These are phyloP conservation scores for Nothobranchius kuhntae DNA, from an alignment of 2,113 vertebrate genomes.

Conservation along the genomic window DNA sequence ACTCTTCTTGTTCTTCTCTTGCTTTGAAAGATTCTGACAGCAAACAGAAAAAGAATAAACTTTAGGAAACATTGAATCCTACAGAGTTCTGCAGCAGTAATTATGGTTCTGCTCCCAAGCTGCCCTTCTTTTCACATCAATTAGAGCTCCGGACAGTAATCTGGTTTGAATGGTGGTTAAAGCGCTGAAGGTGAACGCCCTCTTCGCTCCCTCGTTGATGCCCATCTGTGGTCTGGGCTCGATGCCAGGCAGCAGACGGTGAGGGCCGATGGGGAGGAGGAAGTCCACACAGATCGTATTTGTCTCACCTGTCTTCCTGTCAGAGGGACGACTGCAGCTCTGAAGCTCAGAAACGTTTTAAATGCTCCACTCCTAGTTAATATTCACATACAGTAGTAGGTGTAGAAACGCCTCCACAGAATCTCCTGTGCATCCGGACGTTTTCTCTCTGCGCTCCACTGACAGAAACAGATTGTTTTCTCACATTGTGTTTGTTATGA, in stretches of 20 bases:
- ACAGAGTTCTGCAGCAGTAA: neutral
- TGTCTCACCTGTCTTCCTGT: conserved; percentile 42
- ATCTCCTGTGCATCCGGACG: conserved; percentile 25
- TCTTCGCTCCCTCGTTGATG: conserved; percentile 6
- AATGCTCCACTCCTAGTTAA: neutral
- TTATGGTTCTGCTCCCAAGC: neutral
- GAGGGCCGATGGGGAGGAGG: conserved; percentile 3
- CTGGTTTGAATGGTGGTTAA: conserved; percentile 20
- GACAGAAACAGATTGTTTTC: conserved; percentile 33
- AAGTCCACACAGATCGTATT: conserved; percentile 51
- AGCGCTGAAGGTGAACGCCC: conserved; percentile 26
- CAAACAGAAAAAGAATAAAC: neutral
- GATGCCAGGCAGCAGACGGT: conserved; percentile 34
- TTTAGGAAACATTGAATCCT: neutral
- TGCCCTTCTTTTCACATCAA: neutral
- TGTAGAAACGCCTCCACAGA: conserved; percentile 6
- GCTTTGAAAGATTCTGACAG: neutral
- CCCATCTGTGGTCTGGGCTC: conserved; percentile 46
- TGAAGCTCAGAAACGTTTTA: neutral
- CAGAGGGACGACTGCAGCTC: conserved; percentile 5
- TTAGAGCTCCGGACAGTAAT: conserved; percentile 3
- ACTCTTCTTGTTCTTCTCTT: too few species aligned
- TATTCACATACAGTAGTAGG: neutral
- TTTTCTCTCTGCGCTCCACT: conserved; percentile 18
- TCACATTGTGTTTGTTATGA: conserved; percentile 40